These are phyloP conservation scores for Trichonephila clavipes DNA, from an alignment of 1,140 invertebrate species.

Conservation along the genomic window DNA sequence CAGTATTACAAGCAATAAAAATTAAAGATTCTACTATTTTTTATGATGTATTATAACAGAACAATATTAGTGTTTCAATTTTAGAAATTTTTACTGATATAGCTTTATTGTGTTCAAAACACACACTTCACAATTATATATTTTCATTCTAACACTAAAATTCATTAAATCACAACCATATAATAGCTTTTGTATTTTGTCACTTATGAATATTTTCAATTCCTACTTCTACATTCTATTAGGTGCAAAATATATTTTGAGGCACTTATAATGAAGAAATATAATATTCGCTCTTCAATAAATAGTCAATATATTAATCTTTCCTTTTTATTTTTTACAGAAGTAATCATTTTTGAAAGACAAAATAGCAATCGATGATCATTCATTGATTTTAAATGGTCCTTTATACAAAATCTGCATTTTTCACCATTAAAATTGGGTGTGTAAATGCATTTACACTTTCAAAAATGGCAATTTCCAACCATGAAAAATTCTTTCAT, in stretches of 20 bases:
- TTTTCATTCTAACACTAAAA: no score
- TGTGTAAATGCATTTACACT: not conserved
- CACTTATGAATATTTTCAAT: not conserved
- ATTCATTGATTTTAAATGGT: slow-evolving; percentile 11
- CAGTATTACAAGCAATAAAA: no score
- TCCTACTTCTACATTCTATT: slow-evolving; percentile 15
- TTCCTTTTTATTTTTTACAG: not conserved
- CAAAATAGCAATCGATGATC: slow-evolving; percentile 24
- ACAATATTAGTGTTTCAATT: no score
- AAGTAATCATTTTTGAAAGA: slow-evolving; percentile 58
- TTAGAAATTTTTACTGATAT: no score
- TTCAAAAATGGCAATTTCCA: not conserved
- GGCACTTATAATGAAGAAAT: slow-evolving; percentile 61
- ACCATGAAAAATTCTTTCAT: not conserved
- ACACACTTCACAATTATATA: no score
- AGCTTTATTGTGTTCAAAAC: no score
- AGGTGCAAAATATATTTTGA: slow-evolving; percentile 41
- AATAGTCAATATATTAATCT: slow-evolving; percentile 69
- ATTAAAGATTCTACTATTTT: no score
- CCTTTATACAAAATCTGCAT: slow-evolving; percentile 33
- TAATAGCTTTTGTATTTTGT: no score
- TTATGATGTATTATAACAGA: no score
- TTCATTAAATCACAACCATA: no score
- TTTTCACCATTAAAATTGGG: not conserved
- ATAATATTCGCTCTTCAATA: slow-evolving; percentile 33